Evolutionary conservation across 2,113 vertebrate species (phyloP).

Genomic region (Fregata magnificens): DNA sequence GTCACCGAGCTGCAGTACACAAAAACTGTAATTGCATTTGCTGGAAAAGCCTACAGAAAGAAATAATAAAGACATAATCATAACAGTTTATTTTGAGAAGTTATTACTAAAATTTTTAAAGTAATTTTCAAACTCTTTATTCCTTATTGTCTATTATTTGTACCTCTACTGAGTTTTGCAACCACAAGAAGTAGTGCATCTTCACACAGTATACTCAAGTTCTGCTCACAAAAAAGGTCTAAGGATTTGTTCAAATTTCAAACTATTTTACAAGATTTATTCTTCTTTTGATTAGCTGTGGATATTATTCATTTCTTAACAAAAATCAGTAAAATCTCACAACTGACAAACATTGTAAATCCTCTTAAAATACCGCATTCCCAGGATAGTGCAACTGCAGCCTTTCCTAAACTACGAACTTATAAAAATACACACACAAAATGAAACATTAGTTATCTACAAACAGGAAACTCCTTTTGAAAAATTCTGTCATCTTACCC

Average conservation of each 20-base stretch:
- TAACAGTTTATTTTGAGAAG: background rate
- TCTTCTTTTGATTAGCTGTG: background rate
- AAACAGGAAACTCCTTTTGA: background rate
- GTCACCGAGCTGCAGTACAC: conserved; percentile 92
- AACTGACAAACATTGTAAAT: background rate
- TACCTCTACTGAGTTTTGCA: background rate
- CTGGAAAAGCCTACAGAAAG: conserved; percentile 85
- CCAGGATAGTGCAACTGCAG: background rate
- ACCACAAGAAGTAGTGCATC: background rate
- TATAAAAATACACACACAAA: background rate
- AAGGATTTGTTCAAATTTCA: background rate
- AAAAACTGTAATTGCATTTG: conserved; percentile 83
- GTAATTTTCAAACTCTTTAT: background rate
- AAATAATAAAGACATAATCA: background rate
- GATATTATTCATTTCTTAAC: background rate
- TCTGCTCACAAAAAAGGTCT: background rate
- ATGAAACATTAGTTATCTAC: background rate
- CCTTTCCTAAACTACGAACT: background rate
- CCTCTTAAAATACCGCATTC: background rate
- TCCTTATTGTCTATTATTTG: background rate
- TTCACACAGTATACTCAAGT: background rate
- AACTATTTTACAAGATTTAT: background rate
- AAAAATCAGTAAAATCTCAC: background rate
- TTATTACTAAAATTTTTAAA: background rate
- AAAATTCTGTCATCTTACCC: background rate